Evolutionary conservation across 2,888 invertebrate species (phyloP).

Genomic region (Anthophora plumipes): DNA sequence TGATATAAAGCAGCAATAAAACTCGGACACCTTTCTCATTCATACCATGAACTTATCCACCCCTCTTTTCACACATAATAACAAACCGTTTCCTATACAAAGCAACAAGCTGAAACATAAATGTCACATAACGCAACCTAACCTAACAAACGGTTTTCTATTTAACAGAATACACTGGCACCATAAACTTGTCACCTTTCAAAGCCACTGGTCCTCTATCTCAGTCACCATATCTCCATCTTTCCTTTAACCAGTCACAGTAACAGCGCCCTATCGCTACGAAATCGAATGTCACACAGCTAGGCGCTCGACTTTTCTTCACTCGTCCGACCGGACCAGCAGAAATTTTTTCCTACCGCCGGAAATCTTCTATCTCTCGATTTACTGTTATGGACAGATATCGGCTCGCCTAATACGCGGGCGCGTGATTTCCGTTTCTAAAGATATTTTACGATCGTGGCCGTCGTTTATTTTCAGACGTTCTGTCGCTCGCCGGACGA

Average conservation of each 20-base stretch:
- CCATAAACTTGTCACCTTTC: too few relatives aligned
- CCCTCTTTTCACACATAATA: too few relatives aligned
- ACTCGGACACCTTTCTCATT: too few relatives aligned
- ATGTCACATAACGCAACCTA: too few relatives aligned
- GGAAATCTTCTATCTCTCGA: background rate
- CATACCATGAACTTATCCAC: too few relatives aligned
- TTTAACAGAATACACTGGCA: too few relatives aligned
- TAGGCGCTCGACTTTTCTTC: too few relatives aligned
- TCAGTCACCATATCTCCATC: background rate
- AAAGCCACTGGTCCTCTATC: too few relatives aligned
- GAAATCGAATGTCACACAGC: background rate
- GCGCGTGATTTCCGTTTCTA: slow-evolving; percentile 39
- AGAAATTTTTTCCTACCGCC: background rate
- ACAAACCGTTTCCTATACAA: too few relatives aligned
- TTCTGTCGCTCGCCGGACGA: slow-evolving; percentile 52
- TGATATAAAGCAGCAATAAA: too few relatives aligned
- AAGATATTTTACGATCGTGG: slow-evolving; percentile 45
- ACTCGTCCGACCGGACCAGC: background rate
- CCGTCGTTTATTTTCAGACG: slow-evolving; percentile 32
- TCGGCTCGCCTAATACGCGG: background rate
- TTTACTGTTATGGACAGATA: slow-evolving; percentile 7
- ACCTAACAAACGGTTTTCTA: too few relatives aligned
- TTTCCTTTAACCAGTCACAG: background rate
- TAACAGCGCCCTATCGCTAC: background rate
- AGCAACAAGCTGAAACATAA: too few relatives aligned